These are phyloP conservation scores for Crotalus helleri DNA, from an alignment of 2,113 vertebrate genomes.

Conservation along the genomic window DNA sequence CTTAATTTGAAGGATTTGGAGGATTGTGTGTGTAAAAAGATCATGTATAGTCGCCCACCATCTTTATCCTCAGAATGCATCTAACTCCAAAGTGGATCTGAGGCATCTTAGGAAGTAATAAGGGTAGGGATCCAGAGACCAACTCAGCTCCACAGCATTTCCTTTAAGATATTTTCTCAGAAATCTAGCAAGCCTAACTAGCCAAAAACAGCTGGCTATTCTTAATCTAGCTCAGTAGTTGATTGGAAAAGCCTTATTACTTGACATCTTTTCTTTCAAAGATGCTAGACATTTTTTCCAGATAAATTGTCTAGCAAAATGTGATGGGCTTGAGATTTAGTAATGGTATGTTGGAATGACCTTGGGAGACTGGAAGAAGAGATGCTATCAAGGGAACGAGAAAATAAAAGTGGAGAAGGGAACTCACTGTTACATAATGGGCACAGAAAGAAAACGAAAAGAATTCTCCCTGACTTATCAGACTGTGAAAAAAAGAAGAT, in stretches of 20 bases:
- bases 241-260: background rate
- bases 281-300: background rate
- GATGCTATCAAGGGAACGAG: background rate
- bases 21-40: background rate
- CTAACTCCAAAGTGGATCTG: background rate
- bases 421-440: background rate
- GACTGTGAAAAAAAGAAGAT: background rate
- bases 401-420: background rate
- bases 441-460: background rate
- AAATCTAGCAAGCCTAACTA: background rate
- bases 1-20: background rate
- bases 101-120: background rate
- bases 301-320: background rate
- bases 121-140: background rate
- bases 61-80: background rate
- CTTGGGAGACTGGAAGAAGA: background rate
- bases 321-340: background rate
- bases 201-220: background rate
- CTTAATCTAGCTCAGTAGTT: background rate
- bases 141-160: background rate
- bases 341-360: background rate
- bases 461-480: background rate
- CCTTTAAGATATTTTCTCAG: background rate
- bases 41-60: background rate
- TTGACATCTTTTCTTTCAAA: background rate